Base-by-base conservation (phyloP, 1,140 invertebrate genomes). In the Drosophila repleta region DNA sequence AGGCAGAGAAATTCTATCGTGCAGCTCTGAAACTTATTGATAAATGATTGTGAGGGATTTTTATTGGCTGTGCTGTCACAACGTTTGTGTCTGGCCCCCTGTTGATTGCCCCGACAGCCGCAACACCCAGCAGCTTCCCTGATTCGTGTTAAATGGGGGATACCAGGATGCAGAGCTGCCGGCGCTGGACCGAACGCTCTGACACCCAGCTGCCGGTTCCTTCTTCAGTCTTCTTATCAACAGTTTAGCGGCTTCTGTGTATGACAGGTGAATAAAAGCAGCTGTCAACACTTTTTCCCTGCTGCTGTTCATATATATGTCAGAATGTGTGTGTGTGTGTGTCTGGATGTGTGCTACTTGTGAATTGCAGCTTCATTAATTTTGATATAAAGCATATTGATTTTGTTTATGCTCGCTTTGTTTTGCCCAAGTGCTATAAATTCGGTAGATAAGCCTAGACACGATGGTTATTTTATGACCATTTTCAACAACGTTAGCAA, bases 181-280 rank as follows among this genome's bases (percentile, higher is more conserved):
- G 69, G 56, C 29, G 51, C 24, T 48, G 43, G 49, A 39, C 35
- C 77, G 71, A 61, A 76, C 76, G 63, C 18, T 77, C 73, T 74
- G 81, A 80, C 77, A 73, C 53, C 62, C 57, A 55, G 74, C 45
- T 79, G 79, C 65, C 68, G 49, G 56, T 26, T 15, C 53, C 43
- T 37, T 45, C 77, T 81, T 35, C 57, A 45, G 66, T 69, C 69
- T 67, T 66, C 55, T 85, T 85, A 87, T 85, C 82, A 87, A 85
- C 78, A 80, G 82, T 82, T 85, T 85, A 87, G 82, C 78, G 82
- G 83, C 82, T 85, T 75, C 78, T 85, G 82, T 72, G 78, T 48
- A 55, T 87, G 82, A 85, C 82, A 85, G 82, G 78, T 85, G 82
- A 87, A 85, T 85, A 87, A 85, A 85, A 85, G 82, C 82, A 85